Percentiles rank a stretch among this genome's conserved stretches.
Evolutionary conservation across 2,797 vertebrate species (phyloP).

Genomic region (Paedocypris micromegethes): DNA sequence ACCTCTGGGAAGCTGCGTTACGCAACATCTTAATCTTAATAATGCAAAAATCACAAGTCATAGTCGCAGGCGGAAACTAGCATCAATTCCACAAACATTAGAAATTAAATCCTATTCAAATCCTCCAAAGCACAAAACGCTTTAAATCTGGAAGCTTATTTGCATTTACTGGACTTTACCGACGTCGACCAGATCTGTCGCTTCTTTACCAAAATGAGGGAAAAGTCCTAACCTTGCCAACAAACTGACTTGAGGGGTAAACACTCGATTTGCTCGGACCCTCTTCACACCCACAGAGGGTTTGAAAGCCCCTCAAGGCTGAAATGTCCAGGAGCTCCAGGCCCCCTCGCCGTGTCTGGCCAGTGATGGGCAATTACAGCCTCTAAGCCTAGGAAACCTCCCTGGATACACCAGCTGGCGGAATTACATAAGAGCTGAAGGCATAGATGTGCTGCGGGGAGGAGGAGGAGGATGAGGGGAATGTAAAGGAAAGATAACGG

Average conservation of each 20-base stretch:
- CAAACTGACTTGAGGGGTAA: conserved; percentile 1
- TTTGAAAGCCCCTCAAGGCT: conserved; percentile 20
- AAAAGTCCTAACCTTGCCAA: neutral
- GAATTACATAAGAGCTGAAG: conserved; percentile 53
- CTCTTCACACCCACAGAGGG: neutral
- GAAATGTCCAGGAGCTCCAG: conserved; percentile 5
- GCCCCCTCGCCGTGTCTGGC: conserved; percentile 10
- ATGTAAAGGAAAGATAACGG: conserved; percentile 21
- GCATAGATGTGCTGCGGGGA: conserved; percentile 16
- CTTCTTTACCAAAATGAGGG: neutral
- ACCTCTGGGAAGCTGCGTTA: neutral
- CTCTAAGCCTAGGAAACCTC: conserved; percentile 38
- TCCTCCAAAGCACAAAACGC: neutral
- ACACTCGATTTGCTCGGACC: conserved; percentile 16
- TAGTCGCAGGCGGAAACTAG: neutral
- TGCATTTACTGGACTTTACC: neutral
- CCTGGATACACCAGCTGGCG: conserved; percentile 58
- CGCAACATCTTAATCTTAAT: neutral
- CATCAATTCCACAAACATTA: neutral
- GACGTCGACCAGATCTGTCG: neutral
- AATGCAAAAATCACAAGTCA: conserved; percentile 2
- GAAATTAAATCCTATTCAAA: neutral
- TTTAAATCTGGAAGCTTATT: neutral
- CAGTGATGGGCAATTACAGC: conserved; percentile 36
- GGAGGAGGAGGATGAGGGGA: conserved; percentile 15